Evolutionary conservation across 2,888 invertebrate species (phyloP), one percentile per base, ranked within the genome.

Genomic region (Drosophila neonasuta): DNA sequence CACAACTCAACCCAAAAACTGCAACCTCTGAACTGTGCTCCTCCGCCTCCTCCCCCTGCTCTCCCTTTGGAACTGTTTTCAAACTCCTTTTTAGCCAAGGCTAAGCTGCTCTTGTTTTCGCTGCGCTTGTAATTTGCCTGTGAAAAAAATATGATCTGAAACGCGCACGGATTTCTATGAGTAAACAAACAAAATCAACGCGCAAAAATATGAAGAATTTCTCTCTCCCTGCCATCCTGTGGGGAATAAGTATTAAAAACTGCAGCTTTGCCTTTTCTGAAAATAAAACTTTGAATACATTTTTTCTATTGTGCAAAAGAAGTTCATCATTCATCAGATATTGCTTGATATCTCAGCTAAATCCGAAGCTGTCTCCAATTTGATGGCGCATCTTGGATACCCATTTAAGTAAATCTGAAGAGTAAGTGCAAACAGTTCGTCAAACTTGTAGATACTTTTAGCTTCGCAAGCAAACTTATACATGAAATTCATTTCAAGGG

Each of bases 41-140:
- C 24, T 20, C 20, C 39, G 39, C 39, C 20, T 13, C 7, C 48
- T 15, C 29, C 17, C 30, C 24, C 42, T 44, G 20, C n/a, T 52
- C 7, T 20, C 11, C 49, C 17, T 13, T 10, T 24, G 8, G 39
- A 58, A 29, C 42, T 41, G 15, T 50, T 56, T 56, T 34, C 50
- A 48, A 72, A 72, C 68, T 72, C 15, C 61, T 44, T 42, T 51
- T 57, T 60, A 60, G 67, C 65, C 44, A 39, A 52, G 64, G 44
- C 76, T 68, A 65, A 75, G 83, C 83, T 69, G 41, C 60, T 65
- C 57, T 57, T 68, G 69, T 77, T 85, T 79, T 71, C 80, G 83
- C 83, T 73, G 73, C 62, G 74, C 64, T 71, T 71, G 79, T 84
- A 81, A 84, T 86, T 84, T 86, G 79, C 81, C 73, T 79, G 71